Evolutionary conservation across 2,113 vertebrate species (phyloP), one percentile per base, ranked within the genome.

Genomic region (Nycticorax nycticorax): DNA sequence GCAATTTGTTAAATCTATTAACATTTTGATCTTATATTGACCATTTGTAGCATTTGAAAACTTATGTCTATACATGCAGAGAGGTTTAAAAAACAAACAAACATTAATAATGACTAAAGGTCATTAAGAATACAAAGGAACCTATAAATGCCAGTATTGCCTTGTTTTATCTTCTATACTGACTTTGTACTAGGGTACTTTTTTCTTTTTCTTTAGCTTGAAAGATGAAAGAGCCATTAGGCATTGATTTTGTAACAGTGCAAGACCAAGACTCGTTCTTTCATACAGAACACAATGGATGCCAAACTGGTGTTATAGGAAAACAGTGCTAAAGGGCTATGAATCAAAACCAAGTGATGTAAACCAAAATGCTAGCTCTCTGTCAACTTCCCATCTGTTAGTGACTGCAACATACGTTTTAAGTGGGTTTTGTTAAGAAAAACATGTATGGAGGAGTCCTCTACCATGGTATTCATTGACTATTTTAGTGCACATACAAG

Each of bases 381-480:
- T 72, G 35, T 60, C 53, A 85, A 7, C 45, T 66, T 84, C 23
- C 52, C 39, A 64, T 67, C 56, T 78, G 62, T 60, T 85, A 72
- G 7, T 20, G 75, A 77, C 26, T 55, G 41, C 22, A 66, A 85
- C 66, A 48, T 22, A 63, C 0, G 0, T 71, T 93, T 67, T 9
- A 77, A 9, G 3, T 55, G 47, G 0, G 8, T 71, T 80, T 86
- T 74, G 7, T 74, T 74, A 74, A 78, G 56, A 81, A 85, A 87
- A 68, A 55, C 16, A 20, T 12, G 15, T 35, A 39, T 0, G 0
- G 39, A 55, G 37, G 81, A 28, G 30, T 33, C 2, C 27, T 79
- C 41, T 20, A 24, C 23, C 76, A 16, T 59, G 47, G 23, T 53
- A 56, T 41, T 63, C 14, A 68, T 39, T 86, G 33, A 60, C 15